Evolutionary conservation across 2,113 vertebrate species (phyloP).

Genomic region (Taurulus bubalis): DNA sequence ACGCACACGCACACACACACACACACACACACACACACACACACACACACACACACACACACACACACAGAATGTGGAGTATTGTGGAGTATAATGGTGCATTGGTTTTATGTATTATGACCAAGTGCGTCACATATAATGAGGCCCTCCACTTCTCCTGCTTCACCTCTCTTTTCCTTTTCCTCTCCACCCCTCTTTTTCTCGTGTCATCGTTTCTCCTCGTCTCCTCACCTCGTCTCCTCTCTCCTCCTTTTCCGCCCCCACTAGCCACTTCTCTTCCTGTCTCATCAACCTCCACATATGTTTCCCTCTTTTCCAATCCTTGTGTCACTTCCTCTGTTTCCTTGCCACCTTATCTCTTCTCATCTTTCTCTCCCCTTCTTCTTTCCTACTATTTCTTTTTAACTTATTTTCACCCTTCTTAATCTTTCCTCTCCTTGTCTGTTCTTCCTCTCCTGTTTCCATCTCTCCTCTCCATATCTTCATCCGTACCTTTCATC

Average conservation of each 20-base stretch:
- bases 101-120: slow-evolving; percentile 51
- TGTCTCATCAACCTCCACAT: not conserved
- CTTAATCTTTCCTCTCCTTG: not conserved
- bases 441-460: not conserved
- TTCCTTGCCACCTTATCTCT: too few relatives aligned
- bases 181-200: slow-evolving; percentile 34
- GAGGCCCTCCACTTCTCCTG: slow-evolving; percentile 56
- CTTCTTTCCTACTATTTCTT: not conserved
- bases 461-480: not conserved
- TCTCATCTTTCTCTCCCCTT: not conserved
- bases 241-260: not conserved
- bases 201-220: slow-evolving; percentile 3
- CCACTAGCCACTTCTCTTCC: not conserved
- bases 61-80: slow-evolving; percentile 21
- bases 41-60: slow-evolving; percentile 8
- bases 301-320: not conserved
- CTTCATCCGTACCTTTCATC: not conserved
- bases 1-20: not conserved
- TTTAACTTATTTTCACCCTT: not conserved
- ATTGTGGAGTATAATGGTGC: slow-evolving; percentile 58
- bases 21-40: slow-evolving; percentile 11
- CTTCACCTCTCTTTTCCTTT: slow-evolving; percentile 24
- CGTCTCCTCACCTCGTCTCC: not conserved
- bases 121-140: slow-evolving; percentile 54
- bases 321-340: not conserved